Evolutionary conservation across 2,113 vertebrate species (phyloP).

Genomic region (Sapayoa aenigma): DNA sequence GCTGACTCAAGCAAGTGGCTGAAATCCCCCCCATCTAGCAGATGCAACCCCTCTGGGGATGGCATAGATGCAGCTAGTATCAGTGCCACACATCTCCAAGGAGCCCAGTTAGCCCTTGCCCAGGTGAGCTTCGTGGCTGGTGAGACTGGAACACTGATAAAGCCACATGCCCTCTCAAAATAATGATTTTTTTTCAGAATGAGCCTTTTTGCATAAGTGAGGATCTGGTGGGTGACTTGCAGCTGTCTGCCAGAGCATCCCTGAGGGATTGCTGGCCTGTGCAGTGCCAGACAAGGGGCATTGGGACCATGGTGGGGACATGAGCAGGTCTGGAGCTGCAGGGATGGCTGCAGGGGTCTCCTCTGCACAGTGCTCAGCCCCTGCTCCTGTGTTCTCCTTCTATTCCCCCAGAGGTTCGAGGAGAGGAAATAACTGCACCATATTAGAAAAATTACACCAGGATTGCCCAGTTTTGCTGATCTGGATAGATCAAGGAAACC

Average conservation of each 20-base stretch:
- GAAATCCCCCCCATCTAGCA: background rate
- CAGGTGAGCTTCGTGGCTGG: background rate
- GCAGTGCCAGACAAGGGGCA: background rate
- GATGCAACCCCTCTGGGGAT: background rate
- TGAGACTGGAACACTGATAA: background rate
- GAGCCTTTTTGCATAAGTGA: background rate
- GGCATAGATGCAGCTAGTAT: background rate
- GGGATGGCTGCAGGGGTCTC: background rate
- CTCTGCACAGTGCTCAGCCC: background rate
- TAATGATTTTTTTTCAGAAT: background rate
- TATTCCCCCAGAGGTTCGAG: background rate
- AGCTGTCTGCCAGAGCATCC: no score
- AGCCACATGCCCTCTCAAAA: background rate
- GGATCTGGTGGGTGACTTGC: background rate
- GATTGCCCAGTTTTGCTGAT: background rate
- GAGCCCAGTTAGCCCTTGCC: background rate
- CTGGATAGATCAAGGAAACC: background rate
- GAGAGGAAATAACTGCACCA: background rate
- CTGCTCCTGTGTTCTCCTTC: background rate
- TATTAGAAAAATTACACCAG: background rate
- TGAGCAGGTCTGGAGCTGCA: background rate
- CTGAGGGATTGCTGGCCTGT: background rate
- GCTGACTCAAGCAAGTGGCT: background rate
- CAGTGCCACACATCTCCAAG: fast-evolving
- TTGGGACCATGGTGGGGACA: background rate